phyloP scores from a whole-genome alignment of 2,113 vertebrate genomes.

The Lontra canadensis region DNA sequence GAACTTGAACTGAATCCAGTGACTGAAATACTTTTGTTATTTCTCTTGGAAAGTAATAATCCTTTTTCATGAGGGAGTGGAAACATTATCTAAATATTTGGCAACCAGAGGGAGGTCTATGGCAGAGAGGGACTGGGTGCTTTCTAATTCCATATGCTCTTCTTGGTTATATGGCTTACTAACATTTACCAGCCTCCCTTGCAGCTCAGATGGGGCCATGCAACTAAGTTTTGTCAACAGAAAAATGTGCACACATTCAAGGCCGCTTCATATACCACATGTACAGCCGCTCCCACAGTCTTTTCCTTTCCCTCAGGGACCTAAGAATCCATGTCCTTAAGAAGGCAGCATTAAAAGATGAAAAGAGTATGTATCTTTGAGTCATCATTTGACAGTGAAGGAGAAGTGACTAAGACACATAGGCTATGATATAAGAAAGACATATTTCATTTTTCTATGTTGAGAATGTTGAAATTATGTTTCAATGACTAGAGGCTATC shows the following conservation, averaged over 20 bases:
- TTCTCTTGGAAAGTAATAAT: not conserved
- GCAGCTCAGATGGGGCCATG: not conserved
- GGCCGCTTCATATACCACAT: not conserved
- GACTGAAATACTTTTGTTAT: not conserved
- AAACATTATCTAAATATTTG: not conserved
- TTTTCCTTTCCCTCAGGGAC: not conserved
- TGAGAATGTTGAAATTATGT: not conserved
- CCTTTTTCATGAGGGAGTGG: not conserved
- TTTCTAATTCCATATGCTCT: not conserved
- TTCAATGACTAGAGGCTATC: not conserved
- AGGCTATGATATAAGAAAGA: not conserved
- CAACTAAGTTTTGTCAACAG: not conserved
- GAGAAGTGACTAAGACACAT: not conserved
- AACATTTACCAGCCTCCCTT: not conserved
- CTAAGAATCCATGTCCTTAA: not conserved
- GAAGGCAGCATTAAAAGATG: not conserved
- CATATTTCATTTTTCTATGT: not conserved
- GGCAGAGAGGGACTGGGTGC: not conserved
- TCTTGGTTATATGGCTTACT: not conserved
- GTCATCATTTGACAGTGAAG: not conserved
- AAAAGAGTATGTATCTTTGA: not conserved
- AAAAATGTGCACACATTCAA: not conserved
- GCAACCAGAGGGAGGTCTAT: not conserved
- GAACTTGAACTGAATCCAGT: not conserved
- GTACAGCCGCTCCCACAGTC: rapidly evolving